Conservation (phyloP, 2,113 vertebrate species). For the Actenoides hombroni region DNA sequence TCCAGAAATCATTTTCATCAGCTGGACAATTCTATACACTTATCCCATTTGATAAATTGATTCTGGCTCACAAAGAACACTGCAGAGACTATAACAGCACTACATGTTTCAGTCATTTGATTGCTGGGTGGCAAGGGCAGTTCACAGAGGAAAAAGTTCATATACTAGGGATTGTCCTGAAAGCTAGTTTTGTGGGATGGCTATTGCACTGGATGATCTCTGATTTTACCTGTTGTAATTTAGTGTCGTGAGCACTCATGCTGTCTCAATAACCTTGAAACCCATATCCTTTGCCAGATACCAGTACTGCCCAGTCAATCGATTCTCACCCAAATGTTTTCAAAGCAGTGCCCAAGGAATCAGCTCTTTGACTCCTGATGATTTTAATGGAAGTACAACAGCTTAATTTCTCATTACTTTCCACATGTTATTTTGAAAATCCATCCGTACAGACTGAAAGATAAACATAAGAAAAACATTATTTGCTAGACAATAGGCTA, state of each 20-base stretch:
- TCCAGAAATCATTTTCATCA: slow-evolving; percentile 6
- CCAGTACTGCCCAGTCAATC: neutral
- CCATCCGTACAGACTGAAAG: neutral
- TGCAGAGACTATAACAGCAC: neutral
- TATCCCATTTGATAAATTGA: slow-evolving; percentile 7
- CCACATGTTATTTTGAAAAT: slow-evolving; percentile 11
- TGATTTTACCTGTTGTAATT: slow-evolving; percentile 13
- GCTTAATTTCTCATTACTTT: slow-evolving; percentile 25
- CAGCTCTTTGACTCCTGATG: neutral
- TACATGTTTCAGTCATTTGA: neutral
- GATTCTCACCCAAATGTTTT: neutral
- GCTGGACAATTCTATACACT: neutral
- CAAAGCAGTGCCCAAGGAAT: neutral
- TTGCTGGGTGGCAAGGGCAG: neutral
- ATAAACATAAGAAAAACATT: neutral
- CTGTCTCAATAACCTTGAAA: slow-evolving; percentile 37
- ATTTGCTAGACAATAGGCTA: neutral
- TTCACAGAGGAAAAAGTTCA: neutral
- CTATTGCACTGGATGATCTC: neutral
- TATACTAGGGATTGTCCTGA: neutral
- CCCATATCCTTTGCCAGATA: neutral
- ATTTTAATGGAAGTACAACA: neutral
- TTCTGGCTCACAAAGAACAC: neutral
- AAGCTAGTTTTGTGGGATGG: neutral
- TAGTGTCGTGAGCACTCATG: neutral